Base-by-base conservation (phyloP, 2,888 invertebrate genomes). In the Mythimna loreyi region DNA sequence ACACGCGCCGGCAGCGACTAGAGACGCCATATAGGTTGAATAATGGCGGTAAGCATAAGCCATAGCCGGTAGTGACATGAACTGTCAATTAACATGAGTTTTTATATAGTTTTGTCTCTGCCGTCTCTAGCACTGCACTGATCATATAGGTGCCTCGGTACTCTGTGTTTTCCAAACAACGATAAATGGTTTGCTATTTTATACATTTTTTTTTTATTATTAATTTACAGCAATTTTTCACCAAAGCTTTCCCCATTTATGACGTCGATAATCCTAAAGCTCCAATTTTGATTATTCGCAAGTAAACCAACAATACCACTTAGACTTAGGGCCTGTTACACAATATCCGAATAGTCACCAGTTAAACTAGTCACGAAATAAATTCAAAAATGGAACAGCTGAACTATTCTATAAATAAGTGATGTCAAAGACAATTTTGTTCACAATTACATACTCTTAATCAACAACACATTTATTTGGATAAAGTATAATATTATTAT, bases 231-330 rank as follows among this genome's bases (percentile, higher is more conserved):
- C 80, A 75, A 78, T 56, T 50, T 49, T 23, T 50, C 21, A 61
- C 53, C 71, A 59, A 78, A 75, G 80, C 80, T 53, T 60, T 16
- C 7, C 19, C 23, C 25, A 33, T 62, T 58, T 73, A 53, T 62
- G 50, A 75, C 64, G 19, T 11, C 43, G 40, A 45, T 66, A 50
- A 55, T 28, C 30, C 13, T 69, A 47, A 75, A 79, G 75, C 64
- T 58, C 52, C 0, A 43, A 70, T 70, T 62, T 61, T 33, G 47
- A 65, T 33, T 16, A 62, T 64, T 65, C 40, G 5, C 5, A 21
- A 49, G 16, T 25, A 63, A 53, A 47, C 70, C 77, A 81, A 85
- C 80, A 83, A 84, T 79, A 84, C 83, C 81, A 70, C 80, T 78
- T 77, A 77, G 72, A 76, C 47, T 30, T 65, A 30, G 47, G 75